These are phyloP conservation scores for Rhagonycha fulva DNA, from an alignment of 2,888 invertebrate genomes.

Conservation along the genomic window DNA sequence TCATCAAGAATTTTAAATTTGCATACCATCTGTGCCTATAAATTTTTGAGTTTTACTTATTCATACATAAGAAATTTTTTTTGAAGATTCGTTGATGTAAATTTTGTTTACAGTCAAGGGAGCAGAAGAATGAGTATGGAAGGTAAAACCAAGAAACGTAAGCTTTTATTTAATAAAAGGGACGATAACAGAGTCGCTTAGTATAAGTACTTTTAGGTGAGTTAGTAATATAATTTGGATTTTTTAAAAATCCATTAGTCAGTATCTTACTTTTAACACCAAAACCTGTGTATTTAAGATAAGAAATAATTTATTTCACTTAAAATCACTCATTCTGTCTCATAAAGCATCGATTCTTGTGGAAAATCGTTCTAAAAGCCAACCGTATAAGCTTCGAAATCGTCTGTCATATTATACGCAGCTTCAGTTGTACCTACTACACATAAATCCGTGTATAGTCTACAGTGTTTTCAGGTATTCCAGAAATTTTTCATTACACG, in stretches of 20 bases:
- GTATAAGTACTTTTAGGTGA: neutral
- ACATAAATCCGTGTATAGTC: constrained; percentile 26
- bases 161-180: neutral
- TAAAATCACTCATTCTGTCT: constrained; percentile 29
- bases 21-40: neutral
- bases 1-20: neutral
- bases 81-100: neutral
- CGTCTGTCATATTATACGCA: constrained; percentile 16
- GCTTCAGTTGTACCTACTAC: constrained; percentile 21
- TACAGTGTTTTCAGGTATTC: constrained; percentile 20
- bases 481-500: constrained; percentile 20
- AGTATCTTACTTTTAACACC: constrained; percentile 18
- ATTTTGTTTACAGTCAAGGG: neutral
- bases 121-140: neutral
- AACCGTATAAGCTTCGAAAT: constrained; percentile 13
- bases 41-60: neutral
- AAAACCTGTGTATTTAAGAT: constrained; percentile 29
- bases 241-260: constrained; percentile 19
- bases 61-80: neutral
- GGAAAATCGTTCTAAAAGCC: constrained; percentile 13
- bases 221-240: neutral
- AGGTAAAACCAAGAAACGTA: neutral
- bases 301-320: constrained; percentile 32
- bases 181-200: neutral
- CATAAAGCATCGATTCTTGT: constrained; percentile 22